Percentiles rank a stretch among this genome's conserved stretches.
These are phyloP conservation scores for Bombus picipes DNA, from an alignment of 1,140 invertebrate species.

Conservation along the genomic window DNA sequence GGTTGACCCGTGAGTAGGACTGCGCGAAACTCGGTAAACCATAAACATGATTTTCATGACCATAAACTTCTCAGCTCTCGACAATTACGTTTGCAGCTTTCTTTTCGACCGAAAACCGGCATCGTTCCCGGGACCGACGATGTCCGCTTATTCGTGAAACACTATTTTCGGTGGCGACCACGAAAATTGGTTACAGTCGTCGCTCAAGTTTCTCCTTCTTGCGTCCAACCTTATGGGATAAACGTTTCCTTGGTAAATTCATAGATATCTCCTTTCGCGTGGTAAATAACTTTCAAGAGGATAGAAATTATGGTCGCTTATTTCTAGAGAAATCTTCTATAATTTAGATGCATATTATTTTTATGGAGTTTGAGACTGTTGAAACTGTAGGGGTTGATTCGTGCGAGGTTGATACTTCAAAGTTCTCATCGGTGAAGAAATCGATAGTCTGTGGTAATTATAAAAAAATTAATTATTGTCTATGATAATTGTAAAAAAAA, in stretches of 20 bases:
- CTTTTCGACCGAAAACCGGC: slow-evolving; percentile 26
- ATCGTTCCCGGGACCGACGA: neutral
- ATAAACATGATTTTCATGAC: slow-evolving; percentile 47
- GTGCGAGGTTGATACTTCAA: no score
- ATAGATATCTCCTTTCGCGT: neutral
- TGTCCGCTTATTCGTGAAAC: neutral
- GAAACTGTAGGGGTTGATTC: no score
- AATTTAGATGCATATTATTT: no score
- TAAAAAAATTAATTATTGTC: no score
- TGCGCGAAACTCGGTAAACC: slow-evolving; percentile 22
- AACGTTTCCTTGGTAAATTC: neutral
- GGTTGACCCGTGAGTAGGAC: neutral
- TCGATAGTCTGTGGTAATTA: no score
- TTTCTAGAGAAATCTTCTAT: neutral
- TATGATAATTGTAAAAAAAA: neutral
- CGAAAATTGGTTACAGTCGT: slow-evolving; percentile 5
- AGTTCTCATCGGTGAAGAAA: no score
- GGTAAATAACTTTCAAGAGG: neutral
- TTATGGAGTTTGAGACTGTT: no score
- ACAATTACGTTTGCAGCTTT: slow-evolving; percentile 45
- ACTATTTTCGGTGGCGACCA: slow-evolving; percentile 15
- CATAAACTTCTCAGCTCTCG: slow-evolving; percentile 36
- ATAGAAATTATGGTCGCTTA: neutral
- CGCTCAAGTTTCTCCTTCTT: slow-evolving; percentile 10
- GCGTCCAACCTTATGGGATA: neutral